phyloP scores from a whole-genome alignment of 2,797 vertebrate species.

The Onychomys leucogaster region DNA sequence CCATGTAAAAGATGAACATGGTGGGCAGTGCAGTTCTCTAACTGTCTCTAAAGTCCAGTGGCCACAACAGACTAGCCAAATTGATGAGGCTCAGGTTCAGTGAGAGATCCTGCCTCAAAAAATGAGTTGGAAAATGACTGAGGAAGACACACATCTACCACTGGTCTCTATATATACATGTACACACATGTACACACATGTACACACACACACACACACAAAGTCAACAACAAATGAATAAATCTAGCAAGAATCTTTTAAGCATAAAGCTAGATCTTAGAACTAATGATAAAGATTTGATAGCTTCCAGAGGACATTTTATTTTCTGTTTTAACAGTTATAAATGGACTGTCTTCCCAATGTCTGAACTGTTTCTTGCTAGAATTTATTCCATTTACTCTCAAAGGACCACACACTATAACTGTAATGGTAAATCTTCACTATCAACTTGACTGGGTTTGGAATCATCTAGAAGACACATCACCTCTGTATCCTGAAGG shows the following conservation, averaged over 20 bases:
- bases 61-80: not conserved
- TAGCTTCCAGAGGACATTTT: not conserved
- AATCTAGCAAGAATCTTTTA: slow-evolving; percentile 9
- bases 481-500: not conserved
- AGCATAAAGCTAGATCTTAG: not conserved
- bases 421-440: not conserved
- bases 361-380: not conserved
- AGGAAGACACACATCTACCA: not conserved
- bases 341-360: not conserved
- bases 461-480: not conserved
- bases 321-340: slow-evolving; percentile 45
- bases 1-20: not conserved
- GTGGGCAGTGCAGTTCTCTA: not conserved
- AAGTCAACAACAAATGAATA: not conserved
- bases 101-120: not conserved
- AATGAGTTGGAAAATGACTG: not conserved
- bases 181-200: accelerated
- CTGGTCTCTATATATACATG: not conserved
- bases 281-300: not conserved
- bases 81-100: not conserved
- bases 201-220: not conserved
- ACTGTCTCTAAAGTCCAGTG: not conserved
- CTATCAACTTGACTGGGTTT: not conserved
- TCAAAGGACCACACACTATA: slow-evolving; percentile 34
- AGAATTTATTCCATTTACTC: slow-evolving; percentile 33